These are phyloP conservation scores for Cerceris ruficornis DNA, from an alignment of 2,888 invertebrate genomes.

Conservation along the genomic window DNA sequence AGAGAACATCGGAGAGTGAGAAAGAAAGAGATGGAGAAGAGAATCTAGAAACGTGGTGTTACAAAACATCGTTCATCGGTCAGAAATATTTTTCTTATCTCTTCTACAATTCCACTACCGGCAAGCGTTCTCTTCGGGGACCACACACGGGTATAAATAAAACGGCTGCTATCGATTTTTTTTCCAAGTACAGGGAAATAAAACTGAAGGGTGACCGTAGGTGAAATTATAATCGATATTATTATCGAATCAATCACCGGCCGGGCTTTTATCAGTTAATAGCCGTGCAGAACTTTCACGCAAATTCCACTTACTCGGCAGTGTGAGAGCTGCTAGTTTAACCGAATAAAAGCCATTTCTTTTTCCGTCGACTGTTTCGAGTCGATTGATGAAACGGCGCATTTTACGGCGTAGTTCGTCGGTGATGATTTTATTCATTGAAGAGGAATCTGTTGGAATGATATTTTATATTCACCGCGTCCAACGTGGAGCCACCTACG, in stretches of 20 bases:
- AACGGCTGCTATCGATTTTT: conserved; percentile 70
- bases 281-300: conserved; percentile 10
- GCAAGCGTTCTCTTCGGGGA: conserved; percentile 23
- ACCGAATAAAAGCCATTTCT: background rate
- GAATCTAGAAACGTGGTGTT: conserved; percentile 20
- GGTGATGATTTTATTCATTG: too few species aligned
- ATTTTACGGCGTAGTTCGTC: background rate
- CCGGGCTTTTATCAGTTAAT: conserved; percentile 33
- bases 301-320: conserved; percentile 10
- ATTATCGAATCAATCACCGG: conserved; percentile 56
- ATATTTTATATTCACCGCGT: too few species aligned
- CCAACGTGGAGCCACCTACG: too few species aligned
- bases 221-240: conserved; percentile 68
- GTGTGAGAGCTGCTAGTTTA: too few species aligned
- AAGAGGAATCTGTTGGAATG: too few species aligned
- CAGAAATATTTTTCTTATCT: background rate
- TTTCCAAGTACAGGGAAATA: conserved; percentile 46
- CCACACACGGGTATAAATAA: conserved; percentile 64
- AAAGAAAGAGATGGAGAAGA: conserved; percentile 25
- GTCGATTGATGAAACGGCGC: background rate
- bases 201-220: conserved; percentile 66
- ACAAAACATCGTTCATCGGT: conserved; percentile 10
- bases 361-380: background rate
- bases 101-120: conserved; percentile 22
- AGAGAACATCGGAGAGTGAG: background rate